Base-by-base conservation (phyloP, 2,888 invertebrate genomes). In the Ariolimax columbianus region DNA sequence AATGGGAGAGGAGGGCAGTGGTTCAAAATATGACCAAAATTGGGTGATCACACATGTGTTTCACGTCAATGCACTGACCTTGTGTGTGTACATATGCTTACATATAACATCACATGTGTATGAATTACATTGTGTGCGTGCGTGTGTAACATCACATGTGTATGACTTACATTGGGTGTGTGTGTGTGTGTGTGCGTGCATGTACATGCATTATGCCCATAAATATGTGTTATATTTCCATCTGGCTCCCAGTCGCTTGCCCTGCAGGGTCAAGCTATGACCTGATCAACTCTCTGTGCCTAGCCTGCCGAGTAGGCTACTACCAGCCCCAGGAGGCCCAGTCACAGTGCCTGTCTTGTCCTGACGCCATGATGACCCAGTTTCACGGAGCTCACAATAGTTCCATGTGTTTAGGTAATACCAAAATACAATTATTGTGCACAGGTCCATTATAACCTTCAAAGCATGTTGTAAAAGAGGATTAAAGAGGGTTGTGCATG, bases 241-340 rank as follows among this genome's bases (percentile, higher is more conserved):
- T 59, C 36, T 36, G 4, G 17, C 63, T 47, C 26, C 7, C 88
- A 90, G 90, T 75, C 30, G 77, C 59, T 9, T 91, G 90, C 78
- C 55, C 77, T 4, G 40, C 75, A n/a, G 90, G 90, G 11, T 78
- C 85, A 26, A 9, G 55, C 11, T 77, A 78, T 43, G 73, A 83
- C 23, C 14, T 33, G 1, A 47, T 4, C 26, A 3, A 9, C 0
- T 66, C 66, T 33, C 72, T 77, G 2, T 88, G 88, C 68, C 33
- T 77, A n/a, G 17, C 51, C n/a, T 88, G 88, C 73, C 82, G 51
- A 0, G 0, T 78, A 1, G 79, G 70, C 11, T 38, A 77, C 26
- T 88, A 86, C 68, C 88, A 88, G 43, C 80, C 86, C 30, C 66
- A 81, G 33, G 87, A 84, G 38, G 87, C 82, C 17, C 81, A 75